Conservation (phyloP, 2,888 invertebrate genomes). For the Sarcophaga caerulescens region DNA sequence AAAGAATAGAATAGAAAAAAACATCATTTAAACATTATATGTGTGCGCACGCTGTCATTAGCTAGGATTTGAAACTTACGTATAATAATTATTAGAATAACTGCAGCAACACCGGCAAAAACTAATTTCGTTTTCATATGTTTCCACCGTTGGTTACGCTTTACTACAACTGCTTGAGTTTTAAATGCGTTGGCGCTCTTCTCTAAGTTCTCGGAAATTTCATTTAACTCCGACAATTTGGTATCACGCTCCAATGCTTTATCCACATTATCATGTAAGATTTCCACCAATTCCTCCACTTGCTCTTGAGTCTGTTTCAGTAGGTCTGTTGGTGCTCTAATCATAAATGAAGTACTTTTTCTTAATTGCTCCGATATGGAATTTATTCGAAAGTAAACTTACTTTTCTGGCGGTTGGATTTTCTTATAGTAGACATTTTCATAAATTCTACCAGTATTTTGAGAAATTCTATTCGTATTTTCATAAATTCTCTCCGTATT, state of each 20-base stretch:
- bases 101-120: slow-evolving; percentile 39
- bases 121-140: slow-evolving; percentile 61
- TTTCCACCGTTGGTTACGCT: slow-evolving; percentile 49
- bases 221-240: slow-evolving; percentile 48
- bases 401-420: slow-evolving; percentile 30
- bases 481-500: too few species aligned
- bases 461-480: too few species aligned
- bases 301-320: slow-evolving; percentile 51
- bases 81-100: slow-evolving; percentile 52
- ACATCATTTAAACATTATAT: too few species aligned
- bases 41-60: too few species aligned
- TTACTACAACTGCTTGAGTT: slow-evolving; percentile 42
- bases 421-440: slow-evolving; percentile 54
- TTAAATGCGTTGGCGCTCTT: slow-evolving; percentile 48
- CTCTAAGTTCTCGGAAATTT: slow-evolving; percentile 46
- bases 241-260: slow-evolving; percentile 51
- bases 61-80: slow-evolving; percentile 36
- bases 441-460: slow-evolving; percentile 7
- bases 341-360: too few species aligned
- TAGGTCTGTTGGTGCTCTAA: slow-evolving; percentile 24
- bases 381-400: slow-evolving; percentile 4
- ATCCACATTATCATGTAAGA: slow-evolving; percentile 55
- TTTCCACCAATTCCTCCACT: slow-evolving; percentile 60
- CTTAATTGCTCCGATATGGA: not conserved
- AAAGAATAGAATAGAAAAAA: not conserved